A percentile compares a stretch with the other conserved stretches of the same genome.
Evolutionary conservation across 2,113 vertebrate species (phyloP).

Genomic region (Lepisosteus osseus): DNA sequence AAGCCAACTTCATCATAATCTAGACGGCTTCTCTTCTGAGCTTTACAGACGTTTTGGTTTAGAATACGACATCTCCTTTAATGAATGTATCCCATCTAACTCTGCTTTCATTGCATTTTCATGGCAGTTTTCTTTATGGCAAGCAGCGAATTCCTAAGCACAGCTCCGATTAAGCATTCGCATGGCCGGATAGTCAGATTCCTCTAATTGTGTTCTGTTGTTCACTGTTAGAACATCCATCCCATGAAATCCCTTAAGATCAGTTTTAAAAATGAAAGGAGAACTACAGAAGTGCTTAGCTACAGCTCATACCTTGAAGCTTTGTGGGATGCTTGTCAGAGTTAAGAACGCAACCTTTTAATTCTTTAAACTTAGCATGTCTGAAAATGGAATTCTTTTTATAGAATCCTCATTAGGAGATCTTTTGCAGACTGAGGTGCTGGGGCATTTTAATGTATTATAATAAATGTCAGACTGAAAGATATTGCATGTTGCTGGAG

Average conservation of each 20-base stretch:
- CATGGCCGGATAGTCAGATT: slow-evolving; percentile 10
- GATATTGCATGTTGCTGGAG: too few species aligned
- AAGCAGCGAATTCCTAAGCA: slow-evolving; percentile 1
- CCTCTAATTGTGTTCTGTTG: slow-evolving; percentile 15
- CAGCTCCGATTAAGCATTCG: slow-evolving; percentile 11
- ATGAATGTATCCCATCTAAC: too few species aligned
- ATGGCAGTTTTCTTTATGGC: background rate
- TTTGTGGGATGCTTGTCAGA: too few species aligned
- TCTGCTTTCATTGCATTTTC: too few species aligned
- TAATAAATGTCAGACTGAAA: too few species aligned
- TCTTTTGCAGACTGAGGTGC: too few species aligned
- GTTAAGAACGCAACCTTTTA: background rate
- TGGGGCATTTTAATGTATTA: too few species aligned
- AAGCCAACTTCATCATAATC: too few species aligned
- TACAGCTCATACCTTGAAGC: background rate
- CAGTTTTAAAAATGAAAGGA: slow-evolving; percentile 11
- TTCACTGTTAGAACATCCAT: slow-evolving; percentile 2
- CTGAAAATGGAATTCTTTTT: background rate
- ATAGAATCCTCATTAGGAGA: too few species aligned
- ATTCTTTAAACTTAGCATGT: background rate
- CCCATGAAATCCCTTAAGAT: slow-evolving; percentile 1
- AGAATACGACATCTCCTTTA: too few species aligned
- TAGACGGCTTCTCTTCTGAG: too few species aligned
- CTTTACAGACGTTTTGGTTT: too few species aligned
- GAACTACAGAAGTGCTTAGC: background rate